A percentile compares a stretch with the other conserved stretches of the same genome.
Evolutionary conservation across 2,797 vertebrate genomes (phyloP).

Genomic region (Lithobates sylvaticus): DNA sequence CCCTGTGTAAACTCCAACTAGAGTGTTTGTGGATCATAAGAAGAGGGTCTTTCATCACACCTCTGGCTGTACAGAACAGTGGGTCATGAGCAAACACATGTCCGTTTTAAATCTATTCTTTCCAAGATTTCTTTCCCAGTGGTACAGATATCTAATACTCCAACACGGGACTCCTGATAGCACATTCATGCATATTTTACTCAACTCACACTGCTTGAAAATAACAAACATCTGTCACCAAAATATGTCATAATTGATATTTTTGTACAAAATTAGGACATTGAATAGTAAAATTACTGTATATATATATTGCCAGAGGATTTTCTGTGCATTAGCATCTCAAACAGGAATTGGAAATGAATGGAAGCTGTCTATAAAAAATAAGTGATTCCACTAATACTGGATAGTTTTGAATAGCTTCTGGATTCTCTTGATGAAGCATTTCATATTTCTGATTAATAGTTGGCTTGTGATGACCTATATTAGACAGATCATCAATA

Average conservation of each 20-base stretch:
- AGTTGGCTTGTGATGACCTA: not conserved
- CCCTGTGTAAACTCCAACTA: too few species aligned
- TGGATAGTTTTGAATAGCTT: not conserved
- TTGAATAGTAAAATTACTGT: not conserved
- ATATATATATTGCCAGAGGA: not conserved
- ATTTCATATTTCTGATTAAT: conserved; percentile 37
- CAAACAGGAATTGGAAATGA: conserved; percentile 7
- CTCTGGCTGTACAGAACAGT: too few species aligned
- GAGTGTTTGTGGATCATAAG: too few species aligned
- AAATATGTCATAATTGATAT: not conserved
- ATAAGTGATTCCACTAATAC: not conserved
- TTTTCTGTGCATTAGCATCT: conserved; percentile 25
- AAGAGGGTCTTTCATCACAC: too few species aligned
- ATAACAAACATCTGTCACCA: conserved; percentile 52
- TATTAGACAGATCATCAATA: conserved; percentile 10
- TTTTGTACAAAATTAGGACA: not conserved
- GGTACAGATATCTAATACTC: conserved; percentile 46
- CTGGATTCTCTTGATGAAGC: not conserved
- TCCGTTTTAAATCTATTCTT: too few species aligned
- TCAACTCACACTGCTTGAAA: conserved; percentile 32
- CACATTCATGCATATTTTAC: conserved; percentile 4
- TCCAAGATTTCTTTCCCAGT: too few species aligned
- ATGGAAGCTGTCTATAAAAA: conserved; percentile 14
- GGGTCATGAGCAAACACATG: too few species aligned
- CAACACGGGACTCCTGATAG: conserved; percentile 12